phyloP scores from a whole-genome alignment of 2,888 invertebrate genomes.

The Willowsia nigromaculata region DNA sequence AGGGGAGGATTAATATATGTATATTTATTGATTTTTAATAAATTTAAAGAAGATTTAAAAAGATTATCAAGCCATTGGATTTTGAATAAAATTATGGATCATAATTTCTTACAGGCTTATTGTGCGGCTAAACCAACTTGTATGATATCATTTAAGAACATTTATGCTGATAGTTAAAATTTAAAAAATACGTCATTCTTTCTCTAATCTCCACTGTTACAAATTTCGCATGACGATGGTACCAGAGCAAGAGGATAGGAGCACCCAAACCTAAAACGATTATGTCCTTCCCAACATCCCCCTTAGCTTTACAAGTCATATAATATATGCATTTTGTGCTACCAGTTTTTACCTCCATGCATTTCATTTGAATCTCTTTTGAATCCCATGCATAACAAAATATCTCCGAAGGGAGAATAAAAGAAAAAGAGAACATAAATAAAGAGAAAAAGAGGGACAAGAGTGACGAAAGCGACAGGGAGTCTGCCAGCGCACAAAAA shows the following conservation, averaged over 20 bases:
- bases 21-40: no score
- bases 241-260: background rate
- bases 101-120: no score
- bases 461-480: constrained; percentile 58
- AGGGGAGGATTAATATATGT: no score
- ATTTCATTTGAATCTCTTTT: background rate
- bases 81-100: no score
- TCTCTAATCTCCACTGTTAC: no score
- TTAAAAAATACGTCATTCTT: no score
- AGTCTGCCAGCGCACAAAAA: constrained; percentile 46
- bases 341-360: background rate
- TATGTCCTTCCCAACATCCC: constrained; percentile 4
- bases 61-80: no score
- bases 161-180: no score
- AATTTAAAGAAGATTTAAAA: no score
- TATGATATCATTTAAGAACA: no score
- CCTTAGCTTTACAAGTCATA: background rate
- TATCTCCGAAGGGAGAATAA: no score
- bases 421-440: constrained; percentile 44
- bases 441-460: background rate
- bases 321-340: background rate
- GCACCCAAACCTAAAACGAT: background rate
- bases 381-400: constrained; percentile 21
- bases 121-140: no score
- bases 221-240: background rate